A percentile compares a stretch with the other conserved stretches of the same genome.
Evolutionary conservation across 2,797 vertebrate genomes (phyloP).

Genomic region (Oceanodroma leucorhoa): DNA sequence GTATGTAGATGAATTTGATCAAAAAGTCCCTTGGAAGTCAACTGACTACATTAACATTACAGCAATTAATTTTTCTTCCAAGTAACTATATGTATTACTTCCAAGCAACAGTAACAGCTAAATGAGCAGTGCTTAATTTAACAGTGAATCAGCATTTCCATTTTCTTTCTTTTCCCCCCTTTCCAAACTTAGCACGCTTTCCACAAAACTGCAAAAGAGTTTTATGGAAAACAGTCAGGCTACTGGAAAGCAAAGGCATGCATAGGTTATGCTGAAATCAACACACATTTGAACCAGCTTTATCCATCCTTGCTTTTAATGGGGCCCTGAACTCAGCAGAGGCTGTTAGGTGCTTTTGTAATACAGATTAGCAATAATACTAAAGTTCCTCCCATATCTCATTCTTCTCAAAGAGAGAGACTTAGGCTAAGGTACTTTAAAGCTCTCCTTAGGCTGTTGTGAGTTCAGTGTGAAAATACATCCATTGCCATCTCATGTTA

Average conservation of each 20-base stretch:
- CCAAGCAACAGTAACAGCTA: background rate
- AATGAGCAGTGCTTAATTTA: background rate
- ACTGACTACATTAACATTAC: background rate
- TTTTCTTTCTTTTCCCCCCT: background rate
- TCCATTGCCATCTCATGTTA: slow-evolving; percentile 34
- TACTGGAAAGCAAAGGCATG: background rate
- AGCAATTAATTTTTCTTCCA: background rate
- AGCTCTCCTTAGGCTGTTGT: slow-evolving; percentile 47
- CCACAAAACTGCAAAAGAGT: background rate
- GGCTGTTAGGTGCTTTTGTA: slow-evolving; percentile 58
- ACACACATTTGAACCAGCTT: background rate
- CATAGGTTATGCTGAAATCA: background rate
- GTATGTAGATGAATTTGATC: background rate
- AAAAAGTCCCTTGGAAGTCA: background rate
- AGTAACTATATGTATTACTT: background rate
- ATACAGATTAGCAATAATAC: slow-evolving; percentile 53
- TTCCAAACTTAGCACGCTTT: background rate
- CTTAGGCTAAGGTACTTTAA: slow-evolving; percentile 61
- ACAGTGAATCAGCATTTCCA: background rate
- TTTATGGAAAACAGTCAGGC: background rate
- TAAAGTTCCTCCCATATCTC: slow-evolving; percentile 51
- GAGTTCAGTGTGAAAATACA: slow-evolving; percentile 47
- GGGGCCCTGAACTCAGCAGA: slow-evolving; percentile 18
- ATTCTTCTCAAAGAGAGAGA: slow-evolving; percentile 62
- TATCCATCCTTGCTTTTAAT: slow-evolving; percentile 13